phyloP scores from a whole-genome alignment of 2,113 vertebrate species.

The Hystrix cristata region DNA sequence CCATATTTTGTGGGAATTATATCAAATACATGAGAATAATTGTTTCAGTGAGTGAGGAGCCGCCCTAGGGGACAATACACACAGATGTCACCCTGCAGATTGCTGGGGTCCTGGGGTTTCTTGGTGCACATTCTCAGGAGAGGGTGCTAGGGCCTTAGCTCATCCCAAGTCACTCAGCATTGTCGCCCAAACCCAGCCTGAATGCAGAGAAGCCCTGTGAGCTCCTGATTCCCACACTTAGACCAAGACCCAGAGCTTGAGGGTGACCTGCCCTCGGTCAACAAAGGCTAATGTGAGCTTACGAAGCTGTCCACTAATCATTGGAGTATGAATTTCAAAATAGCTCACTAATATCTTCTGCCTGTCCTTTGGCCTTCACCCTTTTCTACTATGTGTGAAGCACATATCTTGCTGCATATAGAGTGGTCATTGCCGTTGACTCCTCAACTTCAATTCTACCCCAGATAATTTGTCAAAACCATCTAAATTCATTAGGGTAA shows the following conservation, averaged over 20 bases:
- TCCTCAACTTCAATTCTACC: not conserved
- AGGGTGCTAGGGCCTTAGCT: not conserved
- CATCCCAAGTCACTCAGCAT: not conserved
- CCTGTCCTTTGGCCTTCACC: not conserved
- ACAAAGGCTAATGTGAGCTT: not conserved
- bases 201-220: accelerated
- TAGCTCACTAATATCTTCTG: not conserved
- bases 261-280: not conserved
- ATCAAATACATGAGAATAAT: too few species aligned
- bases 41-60: not conserved
- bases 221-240: too few species aligned
- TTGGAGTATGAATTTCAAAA: not conserved
- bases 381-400: accelerated
- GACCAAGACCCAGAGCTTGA: not conserved
- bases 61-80: accelerated
- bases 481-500: not conserved
- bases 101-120: not conserved
- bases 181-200: not conserved
- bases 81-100: not conserved
- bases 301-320: not conserved
- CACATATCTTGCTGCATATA: too few species aligned
- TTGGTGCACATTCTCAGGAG: not conserved
- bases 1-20: not conserved
- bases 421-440: not conserved
- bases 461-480: not conserved